phyloP scores from a whole-genome alignment of 2,113 vertebrate species.

The Prietella phreatophila region DNA sequence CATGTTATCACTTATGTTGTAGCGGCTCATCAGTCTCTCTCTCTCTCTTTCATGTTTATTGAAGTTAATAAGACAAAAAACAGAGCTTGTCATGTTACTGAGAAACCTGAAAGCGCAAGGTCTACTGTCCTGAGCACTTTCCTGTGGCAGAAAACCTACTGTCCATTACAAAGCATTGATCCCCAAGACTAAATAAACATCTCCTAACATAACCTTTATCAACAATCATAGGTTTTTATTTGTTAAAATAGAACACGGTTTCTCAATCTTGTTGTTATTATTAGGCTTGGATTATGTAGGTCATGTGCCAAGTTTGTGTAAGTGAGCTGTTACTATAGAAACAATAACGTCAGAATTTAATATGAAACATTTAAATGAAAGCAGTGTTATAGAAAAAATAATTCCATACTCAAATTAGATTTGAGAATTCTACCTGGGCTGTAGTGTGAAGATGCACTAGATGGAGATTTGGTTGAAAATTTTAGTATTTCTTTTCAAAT shows the following conservation, averaged over 20 bases:
- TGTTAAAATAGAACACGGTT: background rate
- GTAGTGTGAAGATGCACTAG: background rate
- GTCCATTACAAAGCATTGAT: background rate
- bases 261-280: background rate
- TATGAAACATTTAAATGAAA: background rate
- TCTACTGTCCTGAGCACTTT: background rate
- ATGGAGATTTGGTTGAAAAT: background rate
- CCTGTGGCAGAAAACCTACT: background rate
- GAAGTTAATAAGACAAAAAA: background rate
- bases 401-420: background rate
- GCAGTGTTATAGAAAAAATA: background rate
- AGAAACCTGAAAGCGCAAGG: background rate
- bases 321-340: background rate
- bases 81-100: background rate
- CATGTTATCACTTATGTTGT: background rate
- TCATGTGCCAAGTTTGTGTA: background rate
- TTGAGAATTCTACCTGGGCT: background rate
- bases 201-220: background rate
- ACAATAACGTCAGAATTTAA: background rate
- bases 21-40: background rate
- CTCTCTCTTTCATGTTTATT: background rate
- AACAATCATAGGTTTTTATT: background rate
- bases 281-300: background rate
- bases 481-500: background rate
- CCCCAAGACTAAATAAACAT: background rate